Evolutionary conservation across 2,113 vertebrate genomes (phyloP).

Genomic region (Lethenteron camtschaticum): DNA sequence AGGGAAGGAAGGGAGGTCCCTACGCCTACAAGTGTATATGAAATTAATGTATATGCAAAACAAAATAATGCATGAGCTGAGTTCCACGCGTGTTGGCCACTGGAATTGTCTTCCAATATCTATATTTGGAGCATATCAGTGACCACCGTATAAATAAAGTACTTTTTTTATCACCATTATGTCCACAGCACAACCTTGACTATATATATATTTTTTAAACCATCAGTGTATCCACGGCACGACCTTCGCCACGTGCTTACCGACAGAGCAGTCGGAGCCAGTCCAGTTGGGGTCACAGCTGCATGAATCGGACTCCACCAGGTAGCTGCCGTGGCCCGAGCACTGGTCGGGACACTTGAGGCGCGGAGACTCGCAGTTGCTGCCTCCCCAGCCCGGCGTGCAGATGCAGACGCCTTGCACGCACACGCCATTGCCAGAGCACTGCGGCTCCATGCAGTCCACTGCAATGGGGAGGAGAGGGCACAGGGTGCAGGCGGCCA

Average conservation of each 20-base stretch:
- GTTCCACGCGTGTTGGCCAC: too few relatives aligned
- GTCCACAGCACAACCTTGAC: too few relatives aligned
- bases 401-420: conserved; percentile 78
- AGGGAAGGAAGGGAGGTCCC: too few relatives aligned
- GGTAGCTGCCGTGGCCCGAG: conserved; percentile 74
- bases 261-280: conserved; percentile 90
- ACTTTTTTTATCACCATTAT: too few relatives aligned
- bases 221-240: not conserved
- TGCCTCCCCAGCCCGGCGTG: conserved; percentile 83
- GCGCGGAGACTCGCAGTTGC: conserved; percentile 67
- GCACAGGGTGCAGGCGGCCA: too few relatives aligned
- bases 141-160: too few relatives aligned
- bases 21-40: too few relatives aligned
- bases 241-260: conserved; percentile 24
- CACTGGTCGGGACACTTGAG: conserved; percentile 92
- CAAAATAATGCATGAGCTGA: too few relatives aligned
- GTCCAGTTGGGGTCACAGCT: conserved; percentile 96
- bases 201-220: too few relatives aligned
- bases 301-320: conserved; percentile 75
- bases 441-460: conserved; percentile 90
- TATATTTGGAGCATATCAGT: too few relatives aligned
- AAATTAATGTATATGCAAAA: too few relatives aligned
- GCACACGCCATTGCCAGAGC: conserved; percentile 68
- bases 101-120: too few relatives aligned
- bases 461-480: conserved; percentile 23